Evolutionary conservation across 2,113 vertebrate genomes (phyloP).

Genomic region (Ascaphus truei): DNA sequence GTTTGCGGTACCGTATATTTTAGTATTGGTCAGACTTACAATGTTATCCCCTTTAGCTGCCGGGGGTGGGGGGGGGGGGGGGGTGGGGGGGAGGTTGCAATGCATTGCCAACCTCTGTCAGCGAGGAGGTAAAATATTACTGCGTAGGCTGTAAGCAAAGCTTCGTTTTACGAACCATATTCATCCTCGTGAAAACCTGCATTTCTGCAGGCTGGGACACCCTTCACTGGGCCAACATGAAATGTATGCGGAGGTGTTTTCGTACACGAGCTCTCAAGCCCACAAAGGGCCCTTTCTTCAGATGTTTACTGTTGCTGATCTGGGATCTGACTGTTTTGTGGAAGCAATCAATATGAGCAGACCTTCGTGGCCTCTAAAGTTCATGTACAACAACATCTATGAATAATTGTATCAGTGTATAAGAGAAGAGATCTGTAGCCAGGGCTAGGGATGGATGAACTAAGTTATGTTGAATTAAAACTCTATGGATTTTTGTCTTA

Average conservation of each 20-base stretch:
- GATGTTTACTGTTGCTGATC: conserved; percentile 9
- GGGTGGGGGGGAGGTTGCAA: too few relatives aligned
- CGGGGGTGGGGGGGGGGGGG: too few relatives aligned
- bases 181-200: background rate
- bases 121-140: too few relatives aligned
- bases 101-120: too few relatives aligned
- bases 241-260: background rate
- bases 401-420: background rate
- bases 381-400: conserved; percentile 6
- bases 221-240: background rate
- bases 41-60: too few relatives aligned
- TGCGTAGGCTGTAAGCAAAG: too few relatives aligned
- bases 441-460: background rate
- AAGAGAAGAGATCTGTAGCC: background rate
- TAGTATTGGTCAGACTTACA: too few relatives aligned
- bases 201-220: background rate
- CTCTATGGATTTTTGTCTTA: conserved; percentile 3
- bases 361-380: background rate
- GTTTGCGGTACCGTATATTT: too few relatives aligned
- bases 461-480: background rate
- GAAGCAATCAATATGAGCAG: conserved; percentile 5
- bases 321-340: background rate
- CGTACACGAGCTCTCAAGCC: background rate
- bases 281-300: background rate
- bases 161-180: too few relatives aligned